These are phyloP conservation scores for Habrosyne pyritoides DNA, from an alignment of 2,888 invertebrate species.

Conservation along the genomic window DNA sequence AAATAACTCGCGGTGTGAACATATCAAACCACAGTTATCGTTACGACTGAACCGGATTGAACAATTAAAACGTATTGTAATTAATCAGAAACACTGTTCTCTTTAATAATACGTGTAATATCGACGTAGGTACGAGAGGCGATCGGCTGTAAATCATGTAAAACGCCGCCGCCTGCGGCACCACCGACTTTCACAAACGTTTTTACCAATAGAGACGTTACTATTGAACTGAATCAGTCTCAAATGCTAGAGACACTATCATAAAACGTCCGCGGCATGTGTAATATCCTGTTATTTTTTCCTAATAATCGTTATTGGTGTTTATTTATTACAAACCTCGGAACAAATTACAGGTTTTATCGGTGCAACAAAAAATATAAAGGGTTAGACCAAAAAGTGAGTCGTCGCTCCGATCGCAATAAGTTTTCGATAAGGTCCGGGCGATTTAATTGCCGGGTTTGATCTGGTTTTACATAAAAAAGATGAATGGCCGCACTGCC, in stretches of 20 bases:
- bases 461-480: conserved; percentile 83
- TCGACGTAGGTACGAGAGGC: conserved; percentile 64
- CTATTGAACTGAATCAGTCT: conserved; percentile 68
- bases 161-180: conserved; percentile 66
- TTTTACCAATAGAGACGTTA: conserved; percentile 79
- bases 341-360: conserved; percentile 82
- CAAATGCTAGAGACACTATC: conserved; percentile 64
- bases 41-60: conserved; percentile 65
- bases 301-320: conserved; percentile 83
- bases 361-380: conserved; percentile 77
- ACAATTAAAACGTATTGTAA: conserved; percentile 71
- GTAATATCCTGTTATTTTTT: conserved; percentile 83
- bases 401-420: conserved; percentile 81
- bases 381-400: conserved; percentile 83
- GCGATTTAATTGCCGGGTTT: conserved; percentile 83
- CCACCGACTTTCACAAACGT: conserved; percentile 74
- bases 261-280: conserved; percentile 65
- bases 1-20: conserved; percentile 66
- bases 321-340: conserved; percentile 82
- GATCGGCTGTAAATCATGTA: conserved; percentile 73
- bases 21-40: conserved; percentile 61
- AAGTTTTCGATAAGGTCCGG: conserved; percentile 83
- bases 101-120: conserved; percentile 79
- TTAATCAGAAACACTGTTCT: conserved; percentile 74
- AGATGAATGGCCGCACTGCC: conserved; percentile 78